Conservation (phyloP, 2,888 invertebrate genomes). For the Chymomyza caudatula region DNA sequence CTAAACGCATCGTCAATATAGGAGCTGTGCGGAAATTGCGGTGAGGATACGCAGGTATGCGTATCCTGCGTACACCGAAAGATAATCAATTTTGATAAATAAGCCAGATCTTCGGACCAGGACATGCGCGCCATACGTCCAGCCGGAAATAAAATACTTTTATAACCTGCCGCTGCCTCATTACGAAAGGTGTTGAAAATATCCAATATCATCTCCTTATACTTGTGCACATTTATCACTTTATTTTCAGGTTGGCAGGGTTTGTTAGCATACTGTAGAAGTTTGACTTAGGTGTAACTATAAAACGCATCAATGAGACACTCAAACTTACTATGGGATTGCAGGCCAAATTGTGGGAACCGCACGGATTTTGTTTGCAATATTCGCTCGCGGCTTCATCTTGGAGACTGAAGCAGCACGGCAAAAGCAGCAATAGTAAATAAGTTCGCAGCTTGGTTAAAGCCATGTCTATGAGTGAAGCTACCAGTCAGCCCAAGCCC, state of each 20-base stretch:
- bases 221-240: too few relatives aligned
- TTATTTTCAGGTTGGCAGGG: too few relatives aligned
- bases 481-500: too few relatives aligned
- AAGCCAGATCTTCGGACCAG: slow-evolving; percentile 45
- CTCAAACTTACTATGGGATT: too few relatives aligned
- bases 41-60: slow-evolving; percentile 36
- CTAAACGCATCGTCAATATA: slow-evolving; percentile 25
- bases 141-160: slow-evolving; percentile 19
- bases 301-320: neutral
- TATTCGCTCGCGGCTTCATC: too few relatives aligned
- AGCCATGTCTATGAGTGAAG: neutral
- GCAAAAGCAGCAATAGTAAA: too few relatives aligned
- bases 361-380: too few relatives aligned
- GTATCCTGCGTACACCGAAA: slow-evolving; percentile 6
- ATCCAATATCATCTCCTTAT: too few relatives aligned
- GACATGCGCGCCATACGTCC: slow-evolving; percentile 40
- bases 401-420: too few relatives aligned
- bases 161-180: slow-evolving; percentile 33
- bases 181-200: too few relatives aligned
- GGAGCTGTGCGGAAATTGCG: slow-evolving; percentile 30
- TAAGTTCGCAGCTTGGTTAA: neutral
- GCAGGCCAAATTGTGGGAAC: too few relatives aligned
- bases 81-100: slow-evolving; percentile 25
- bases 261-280: too few relatives aligned
- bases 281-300: neutral